A percentile compares a stretch with the other conserved stretches of the same genome.
These are phyloP conservation scores for Catocala nupta DNA, from an alignment of 2,888 invertebrate species.

Conservation along the genomic window DNA sequence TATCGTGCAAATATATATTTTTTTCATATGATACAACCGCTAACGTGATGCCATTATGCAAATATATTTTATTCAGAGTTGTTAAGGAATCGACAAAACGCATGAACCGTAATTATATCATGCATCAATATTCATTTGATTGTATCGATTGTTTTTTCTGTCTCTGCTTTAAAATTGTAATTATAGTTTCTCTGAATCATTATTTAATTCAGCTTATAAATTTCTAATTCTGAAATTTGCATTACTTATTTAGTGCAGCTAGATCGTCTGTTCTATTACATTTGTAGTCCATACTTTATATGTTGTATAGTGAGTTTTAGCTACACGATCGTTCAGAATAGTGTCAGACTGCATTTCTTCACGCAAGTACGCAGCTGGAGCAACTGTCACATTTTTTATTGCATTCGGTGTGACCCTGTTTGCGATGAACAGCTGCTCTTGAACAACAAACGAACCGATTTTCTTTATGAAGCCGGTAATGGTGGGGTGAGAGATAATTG, in stretches of 20 bases:
- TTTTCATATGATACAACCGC: neutral
- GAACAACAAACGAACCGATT: constrained; percentile 53
- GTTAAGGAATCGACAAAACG: constrained; percentile 19
- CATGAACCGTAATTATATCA: constrained; percentile 29
- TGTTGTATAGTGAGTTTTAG: neutral
- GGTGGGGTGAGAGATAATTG: constrained; percentile 60
- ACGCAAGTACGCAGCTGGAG: constrained; percentile 56
- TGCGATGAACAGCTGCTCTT: constrained; percentile 73
- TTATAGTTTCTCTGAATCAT: constrained; percentile 44
- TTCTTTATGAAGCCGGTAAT: constrained; percentile 45
- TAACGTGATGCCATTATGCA: neutral
- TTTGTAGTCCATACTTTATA: no score
- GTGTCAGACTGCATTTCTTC: constrained; percentile 54
- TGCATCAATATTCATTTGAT: constrained; percentile 40
- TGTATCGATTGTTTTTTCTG: constrained; percentile 38
- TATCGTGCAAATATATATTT: neutral
- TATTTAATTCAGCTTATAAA: neutral
- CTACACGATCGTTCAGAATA: constrained; percentile 27
- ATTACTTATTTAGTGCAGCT: neutral
- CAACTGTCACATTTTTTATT: constrained; percentile 64
- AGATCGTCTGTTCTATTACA: no score
- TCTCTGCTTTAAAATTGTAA: constrained; percentile 53
- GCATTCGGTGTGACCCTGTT: constrained; percentile 61
- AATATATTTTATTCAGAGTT: constrained; percentile 6
- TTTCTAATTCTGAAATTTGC: neutral